These are phyloP conservation scores for Molanna angustata DNA, from an alignment of 2,888 invertebrate genomes.

Conservation along the genomic window DNA sequence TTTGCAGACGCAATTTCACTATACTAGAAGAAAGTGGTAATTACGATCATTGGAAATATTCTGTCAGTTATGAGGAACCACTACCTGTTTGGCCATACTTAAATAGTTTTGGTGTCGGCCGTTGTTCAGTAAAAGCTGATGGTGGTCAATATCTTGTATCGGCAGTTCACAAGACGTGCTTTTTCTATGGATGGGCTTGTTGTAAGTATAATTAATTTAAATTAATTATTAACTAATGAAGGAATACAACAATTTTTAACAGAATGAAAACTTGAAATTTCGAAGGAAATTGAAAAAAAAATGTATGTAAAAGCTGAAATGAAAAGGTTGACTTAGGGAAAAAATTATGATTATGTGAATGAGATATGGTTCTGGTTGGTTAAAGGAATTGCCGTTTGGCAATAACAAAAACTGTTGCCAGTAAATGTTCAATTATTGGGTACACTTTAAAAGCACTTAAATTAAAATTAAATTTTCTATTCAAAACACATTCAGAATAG, in stretches of 20 bases:
- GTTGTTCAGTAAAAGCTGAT: slow-evolving; percentile 54
- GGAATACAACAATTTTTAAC: not conserved
- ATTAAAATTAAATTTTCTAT: too few species aligned
- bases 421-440: too few species aligned
- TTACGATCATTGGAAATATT: slow-evolving; percentile 68
- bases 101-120: slow-evolving; percentile 55
- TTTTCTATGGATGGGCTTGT: slow-evolving; percentile 55
- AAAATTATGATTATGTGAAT: too few species aligned
- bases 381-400: too few species aligned
- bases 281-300: too few species aligned
- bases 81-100: slow-evolving; percentile 64
- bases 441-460: too few species aligned
- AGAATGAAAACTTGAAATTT: not conserved
- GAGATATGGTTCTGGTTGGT: too few species aligned
- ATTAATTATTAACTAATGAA: not conserved
- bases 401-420: too few species aligned
- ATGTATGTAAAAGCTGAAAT: too few species aligned
- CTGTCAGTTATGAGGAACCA: slow-evolving; percentile 61
- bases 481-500: too few species aligned
- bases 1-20: slow-evolving; percentile 32
- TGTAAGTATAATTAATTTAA: slow-evolving; percentile 50
- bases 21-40: slow-evolving; percentile 63
- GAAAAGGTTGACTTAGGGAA: too few species aligned
- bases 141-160: slow-evolving; percentile 53
- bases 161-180: slow-evolving; percentile 64